Base-by-base conservation (phyloP, 2,888 invertebrate species). In the Fragum sueziense region DNA sequence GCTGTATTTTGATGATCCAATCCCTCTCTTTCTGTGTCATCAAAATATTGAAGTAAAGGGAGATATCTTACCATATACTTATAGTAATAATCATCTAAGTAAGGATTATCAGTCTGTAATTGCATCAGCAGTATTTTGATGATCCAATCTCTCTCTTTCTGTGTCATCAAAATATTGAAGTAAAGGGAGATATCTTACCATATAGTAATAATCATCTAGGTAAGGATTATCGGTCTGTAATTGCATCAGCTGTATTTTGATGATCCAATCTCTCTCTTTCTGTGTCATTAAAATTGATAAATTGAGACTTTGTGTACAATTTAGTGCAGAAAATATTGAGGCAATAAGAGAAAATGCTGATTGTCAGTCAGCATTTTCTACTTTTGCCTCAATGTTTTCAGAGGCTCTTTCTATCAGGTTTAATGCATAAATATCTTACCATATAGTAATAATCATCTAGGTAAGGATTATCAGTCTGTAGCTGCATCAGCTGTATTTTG, bases 361-460 rank as follows among this genome's bases (percentile, higher is more conserved):
- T n/a, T n/a, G n/a, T n/a, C n/a, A n/a, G n/a, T n/a, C n/a, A n/a
- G n/a, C n/a, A n/a, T n/a, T n/a, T n/a, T n/a, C n/a, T n/a, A n/a
- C n/a, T n/a, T n/a, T n/a, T n/a, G n/a, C n/a, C n/a, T n/a, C n/a
- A n/a, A n/a, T n/a, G n/a, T n/a, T n/a, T n/a, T n/a, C n/a, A n/a
- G n/a, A n/a, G n/a, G n/a, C n/a, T n/a, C n/a, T n/a, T n/a, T n/a
- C n/a, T n/a, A n/a, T n/a, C n/a, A n/a, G n/a, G n/a, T n/a, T n/a
- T n/a, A n/a, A n/a, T n/a, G n/a, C n/a, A n/a, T n/a, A n/a, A n/a
- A n/a, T n/a, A 62, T 93, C 95, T 94, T 89, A 97, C 98, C 57
- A 97, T 97, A 91, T 97, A 99, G 91, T 99, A 99, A 93, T 97
- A 99, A 93, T 99, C 99, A 92, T 99, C 98, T 88, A 98, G 96